Conservation (phyloP, 1,140 invertebrate species). For the Dinoponera quadriceps region DNA sequence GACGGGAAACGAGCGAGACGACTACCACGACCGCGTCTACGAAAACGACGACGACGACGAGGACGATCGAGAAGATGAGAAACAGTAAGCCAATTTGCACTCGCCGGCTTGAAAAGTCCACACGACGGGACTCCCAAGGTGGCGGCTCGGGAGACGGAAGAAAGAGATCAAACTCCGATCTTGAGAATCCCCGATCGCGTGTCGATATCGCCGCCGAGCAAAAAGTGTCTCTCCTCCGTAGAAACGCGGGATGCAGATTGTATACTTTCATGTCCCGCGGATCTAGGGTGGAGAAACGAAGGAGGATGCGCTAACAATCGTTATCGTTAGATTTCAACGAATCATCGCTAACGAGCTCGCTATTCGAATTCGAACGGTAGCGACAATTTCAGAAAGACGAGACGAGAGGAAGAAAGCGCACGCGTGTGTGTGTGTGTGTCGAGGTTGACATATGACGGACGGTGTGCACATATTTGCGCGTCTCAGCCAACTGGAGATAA, state of each 20-base stretch:
- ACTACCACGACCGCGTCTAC: constrained; percentile 41
- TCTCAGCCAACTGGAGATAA: too few species aligned
- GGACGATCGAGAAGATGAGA: constrained; percentile 33
- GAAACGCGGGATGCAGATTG: background rate
- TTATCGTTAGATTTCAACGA: too few species aligned
- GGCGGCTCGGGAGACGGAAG: constrained; percentile 3
- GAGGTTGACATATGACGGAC: too few species aligned
- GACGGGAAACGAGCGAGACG: constrained; percentile 49
- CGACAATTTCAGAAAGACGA: too few species aligned
- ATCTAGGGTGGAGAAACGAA: background rate
- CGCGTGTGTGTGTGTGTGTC: too few species aligned
- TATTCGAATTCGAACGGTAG: too few species aligned
- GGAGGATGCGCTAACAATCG: too few species aligned
- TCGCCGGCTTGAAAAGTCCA: constrained; percentile 16
- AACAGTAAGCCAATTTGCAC: constrained; percentile 70
- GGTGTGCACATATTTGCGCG: too few species aligned
- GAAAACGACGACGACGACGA: constrained; percentile 18
- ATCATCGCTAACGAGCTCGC: too few species aligned
- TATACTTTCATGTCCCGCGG: constrained; percentile 1
- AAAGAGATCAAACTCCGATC: constrained; percentile 2
- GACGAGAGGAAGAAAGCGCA: too few species aligned
- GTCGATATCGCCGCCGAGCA: constrained; percentile 13
- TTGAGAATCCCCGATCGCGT: background rate
- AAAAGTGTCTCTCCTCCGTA: constrained; percentile 4
- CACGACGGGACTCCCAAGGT: background rate